Conservation (phyloP, 2,797 vertebrate species). For the Rallus crepitans region DNA sequence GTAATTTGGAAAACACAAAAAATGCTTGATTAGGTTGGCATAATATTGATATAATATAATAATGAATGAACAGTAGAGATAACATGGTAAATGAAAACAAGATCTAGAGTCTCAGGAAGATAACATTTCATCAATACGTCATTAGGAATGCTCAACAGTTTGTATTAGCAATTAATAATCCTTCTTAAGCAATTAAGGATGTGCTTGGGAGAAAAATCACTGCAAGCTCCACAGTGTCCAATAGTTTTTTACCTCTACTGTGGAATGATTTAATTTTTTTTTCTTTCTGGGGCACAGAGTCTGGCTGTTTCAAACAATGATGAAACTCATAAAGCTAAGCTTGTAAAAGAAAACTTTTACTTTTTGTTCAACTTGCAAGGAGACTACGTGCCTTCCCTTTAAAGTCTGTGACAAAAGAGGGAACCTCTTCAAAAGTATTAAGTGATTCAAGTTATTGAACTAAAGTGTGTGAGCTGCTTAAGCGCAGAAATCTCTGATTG, state of each 20-base stretch:
- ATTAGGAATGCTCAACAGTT: neutral
- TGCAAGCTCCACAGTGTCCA: neutral
- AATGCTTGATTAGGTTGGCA: neutral
- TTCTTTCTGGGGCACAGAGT: neutral
- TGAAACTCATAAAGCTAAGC: neutral
- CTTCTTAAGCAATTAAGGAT: conserved; percentile 30
- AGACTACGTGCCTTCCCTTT: neutral
- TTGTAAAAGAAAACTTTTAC: conserved; percentile 1
- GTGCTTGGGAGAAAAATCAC: conserved; percentile 18
- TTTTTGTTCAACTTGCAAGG: neutral
- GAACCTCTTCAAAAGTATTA: neutral
- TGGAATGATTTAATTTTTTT: neutral
- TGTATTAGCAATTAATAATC: conserved; percentile 35
- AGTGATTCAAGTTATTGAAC: conserved; percentile 14
- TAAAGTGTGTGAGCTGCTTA: conserved; percentile 22
- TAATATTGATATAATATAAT: neutral
- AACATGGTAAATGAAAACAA: neutral
- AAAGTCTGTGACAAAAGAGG: neutral
- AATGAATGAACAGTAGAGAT: neutral
- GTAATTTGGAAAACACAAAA: neutral
- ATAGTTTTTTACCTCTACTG: neutral
- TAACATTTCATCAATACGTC: neutral
- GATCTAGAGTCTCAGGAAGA: neutral
- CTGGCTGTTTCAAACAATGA: neutral
- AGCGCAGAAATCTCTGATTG: neutral